A percentile compares a stretch with the other conserved stretches of the same genome.
Conservation (phyloP, 2,797 vertebrate species). For the Sebastes nivosus region DNA sequence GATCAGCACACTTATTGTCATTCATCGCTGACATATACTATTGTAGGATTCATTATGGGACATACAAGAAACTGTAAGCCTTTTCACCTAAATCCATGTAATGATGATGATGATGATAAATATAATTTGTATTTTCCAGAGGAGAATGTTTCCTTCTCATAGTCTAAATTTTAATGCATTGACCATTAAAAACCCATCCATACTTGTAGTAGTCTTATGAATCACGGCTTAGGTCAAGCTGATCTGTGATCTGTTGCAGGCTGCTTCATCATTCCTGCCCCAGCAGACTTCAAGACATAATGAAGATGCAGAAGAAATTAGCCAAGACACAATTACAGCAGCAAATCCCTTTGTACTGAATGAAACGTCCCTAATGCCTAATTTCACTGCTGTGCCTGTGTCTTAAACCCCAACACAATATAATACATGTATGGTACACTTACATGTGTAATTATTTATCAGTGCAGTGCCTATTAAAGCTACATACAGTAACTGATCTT, state of each 20-base stretch:
- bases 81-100: not conserved
- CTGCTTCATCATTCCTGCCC: not conserved
- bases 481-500: not conserved
- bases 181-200: not conserved
- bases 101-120: not conserved
- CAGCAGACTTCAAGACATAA: constrained; percentile 1
- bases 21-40: not conserved
- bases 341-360: not conserved
- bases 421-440: not conserved
- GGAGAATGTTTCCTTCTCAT: not conserved
- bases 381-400: not conserved
- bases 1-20: not conserved
- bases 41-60: not conserved
- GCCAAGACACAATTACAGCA: constrained; percentile 3
- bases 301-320: constrained; percentile 11
- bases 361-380: not conserved
- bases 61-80: not conserved
- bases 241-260: not conserved
- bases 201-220: not conserved
- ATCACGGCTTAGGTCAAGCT: not conserved
- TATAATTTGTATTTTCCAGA: not conserved
- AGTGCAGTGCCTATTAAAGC: not conserved
- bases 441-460: not conserved
- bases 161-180: not conserved
- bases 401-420: not conserved